Evolutionary conservation across 2,797 vertebrate genomes (phyloP).

Genomic region (Acestrorhynchus altus): DNA sequence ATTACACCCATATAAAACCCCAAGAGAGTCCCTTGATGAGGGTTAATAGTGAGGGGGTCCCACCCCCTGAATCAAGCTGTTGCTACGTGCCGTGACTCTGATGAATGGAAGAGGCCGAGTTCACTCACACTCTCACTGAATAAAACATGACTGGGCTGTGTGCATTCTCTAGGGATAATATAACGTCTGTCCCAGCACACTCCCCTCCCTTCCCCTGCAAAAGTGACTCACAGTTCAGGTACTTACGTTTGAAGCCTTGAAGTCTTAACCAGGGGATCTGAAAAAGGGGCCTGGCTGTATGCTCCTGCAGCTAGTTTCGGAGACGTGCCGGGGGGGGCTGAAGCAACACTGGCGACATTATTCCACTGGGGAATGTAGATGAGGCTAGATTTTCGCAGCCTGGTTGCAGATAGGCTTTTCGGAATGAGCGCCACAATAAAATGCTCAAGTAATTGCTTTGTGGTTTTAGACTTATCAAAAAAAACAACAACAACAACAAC

Average conservation of each 20-base stretch:
- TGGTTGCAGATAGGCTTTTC: constrained; percentile 6
- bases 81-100: constrained; percentile 36
- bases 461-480: background rate
- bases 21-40: background rate
- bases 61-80: constrained; percentile 23
- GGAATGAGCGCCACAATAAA: constrained; percentile 10
- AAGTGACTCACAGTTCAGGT: constrained; percentile 44
- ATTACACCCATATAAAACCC: background rate
- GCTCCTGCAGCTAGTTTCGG: constrained; percentile 27
- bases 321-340: constrained; percentile 8
- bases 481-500: no score
- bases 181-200: constrained; percentile 18
- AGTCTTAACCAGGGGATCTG: constrained; percentile 39
- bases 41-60: constrained; percentile 22
- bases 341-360: constrained; percentile 34
- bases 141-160: constrained; percentile 53
- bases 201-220: constrained; percentile 9
- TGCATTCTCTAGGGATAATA: constrained; percentile 41
- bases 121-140: constrained; percentile 53
- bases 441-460: background rate
- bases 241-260: constrained; percentile 40
- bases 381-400: constrained; percentile 1
- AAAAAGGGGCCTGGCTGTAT: constrained; percentile 6
- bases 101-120: constrained; percentile 39
- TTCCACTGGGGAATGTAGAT: constrained; percentile 21